Evolutionary conservation across 2,113 vertebrate genomes (phyloP).

Genomic region (Struthidea cinerea): DNA sequence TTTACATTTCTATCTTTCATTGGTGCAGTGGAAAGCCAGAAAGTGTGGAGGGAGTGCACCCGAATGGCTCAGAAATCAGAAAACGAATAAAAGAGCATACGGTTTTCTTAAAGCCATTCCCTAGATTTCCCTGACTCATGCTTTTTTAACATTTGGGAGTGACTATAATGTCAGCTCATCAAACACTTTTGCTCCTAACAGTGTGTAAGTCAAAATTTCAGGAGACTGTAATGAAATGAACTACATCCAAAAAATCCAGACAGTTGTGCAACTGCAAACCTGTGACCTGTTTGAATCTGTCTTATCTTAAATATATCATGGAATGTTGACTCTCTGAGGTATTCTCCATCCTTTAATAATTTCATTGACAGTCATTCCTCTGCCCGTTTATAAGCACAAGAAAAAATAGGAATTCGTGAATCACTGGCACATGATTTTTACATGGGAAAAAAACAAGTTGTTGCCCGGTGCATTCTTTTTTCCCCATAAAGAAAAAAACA

Average conservation of each 20-base stretch:
- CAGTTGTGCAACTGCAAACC: conserved; percentile 43
- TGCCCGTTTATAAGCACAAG: conserved; percentile 19
- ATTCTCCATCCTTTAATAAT: conserved; percentile 30
- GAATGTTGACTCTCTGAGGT: background rate
- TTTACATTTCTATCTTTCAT: background rate
- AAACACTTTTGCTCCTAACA: background rate
- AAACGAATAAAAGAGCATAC: background rate
- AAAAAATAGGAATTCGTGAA: conserved; percentile 67
- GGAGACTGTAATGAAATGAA: conserved; percentile 4
- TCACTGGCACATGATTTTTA: conserved; percentile 68
- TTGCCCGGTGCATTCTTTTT: conserved; percentile 32
- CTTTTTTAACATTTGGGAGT: background rate
- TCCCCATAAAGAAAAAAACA: conserved; percentile 63
- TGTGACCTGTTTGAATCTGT: conserved; percentile 41
- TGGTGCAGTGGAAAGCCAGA: background rate
- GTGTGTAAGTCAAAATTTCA: background rate
- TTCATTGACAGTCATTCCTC: conserved; percentile 36
- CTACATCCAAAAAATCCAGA: conserved; percentile 36
- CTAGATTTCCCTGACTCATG: conserved; percentile 12
- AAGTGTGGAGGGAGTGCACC: background rate
- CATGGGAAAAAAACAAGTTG: conserved; percentile 52
- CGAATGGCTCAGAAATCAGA: background rate
- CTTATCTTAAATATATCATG: conserved; percentile 40
- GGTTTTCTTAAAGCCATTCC: background rate
- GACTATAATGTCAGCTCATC: background rate